phyloP scores from a whole-genome alignment of 1,140 invertebrate species.

The Drosophila ohnishii region DNA sequence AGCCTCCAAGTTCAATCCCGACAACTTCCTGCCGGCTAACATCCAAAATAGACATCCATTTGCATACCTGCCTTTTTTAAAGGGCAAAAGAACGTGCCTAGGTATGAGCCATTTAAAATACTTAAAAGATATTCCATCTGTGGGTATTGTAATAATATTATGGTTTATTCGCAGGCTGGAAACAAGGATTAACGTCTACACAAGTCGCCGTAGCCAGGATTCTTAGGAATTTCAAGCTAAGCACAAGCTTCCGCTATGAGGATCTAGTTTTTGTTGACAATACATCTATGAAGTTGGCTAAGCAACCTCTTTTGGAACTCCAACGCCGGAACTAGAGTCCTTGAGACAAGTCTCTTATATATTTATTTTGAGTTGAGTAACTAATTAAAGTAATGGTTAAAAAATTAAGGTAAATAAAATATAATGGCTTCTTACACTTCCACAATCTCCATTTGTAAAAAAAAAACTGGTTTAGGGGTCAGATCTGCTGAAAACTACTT shows the following conservation, averaged over 20 bases:
- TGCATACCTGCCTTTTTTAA: conserved; percentile 66
- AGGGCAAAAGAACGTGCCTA: conserved; percentile 62
- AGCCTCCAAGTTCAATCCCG: conserved; percentile 67
- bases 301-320: conserved; percentile 39
- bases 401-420: no score
- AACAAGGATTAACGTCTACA: conserved; percentile 48
- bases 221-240: conserved; percentile 56
- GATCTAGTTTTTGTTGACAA: conserved; percentile 54
- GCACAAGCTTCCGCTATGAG: conserved; percentile 56
- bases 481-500: no score
- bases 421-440: no score
- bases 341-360: background rate
- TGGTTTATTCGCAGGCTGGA: conserved; percentile 48
- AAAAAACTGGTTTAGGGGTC: no score
- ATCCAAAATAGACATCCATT: conserved; percentile 47
- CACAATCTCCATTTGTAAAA: no score
- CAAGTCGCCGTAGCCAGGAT: conserved; percentile 61
- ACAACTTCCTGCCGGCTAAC: conserved; percentile 64
- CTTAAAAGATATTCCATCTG: background rate
- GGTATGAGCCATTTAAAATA: conserved; percentile 34
- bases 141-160: background rate
- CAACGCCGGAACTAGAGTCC: conserved; percentile 21
- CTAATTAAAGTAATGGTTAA: background rate
- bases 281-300: conserved; percentile 42
- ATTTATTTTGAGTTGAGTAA: background rate